phyloP scores from a whole-genome alignment of 2,113 vertebrate genomes.

The Stercorarius parasiticus region DNA sequence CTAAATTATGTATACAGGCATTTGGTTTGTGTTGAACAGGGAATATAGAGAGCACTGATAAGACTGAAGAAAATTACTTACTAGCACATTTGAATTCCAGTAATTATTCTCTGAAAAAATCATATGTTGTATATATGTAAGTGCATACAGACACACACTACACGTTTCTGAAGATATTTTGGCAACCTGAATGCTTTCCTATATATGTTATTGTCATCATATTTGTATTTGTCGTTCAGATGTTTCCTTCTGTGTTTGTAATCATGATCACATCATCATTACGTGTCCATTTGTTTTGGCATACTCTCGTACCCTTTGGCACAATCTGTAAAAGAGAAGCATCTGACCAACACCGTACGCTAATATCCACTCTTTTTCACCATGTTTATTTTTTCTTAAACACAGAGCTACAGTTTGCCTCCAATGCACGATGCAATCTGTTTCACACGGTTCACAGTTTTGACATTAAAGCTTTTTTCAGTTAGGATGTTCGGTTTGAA shows the following conservation, averaged over 20 bases:
- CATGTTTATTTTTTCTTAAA: not conserved
- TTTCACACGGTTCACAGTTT: conserved; percentile 12
- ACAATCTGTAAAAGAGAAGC: not conserved
- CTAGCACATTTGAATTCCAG: not conserved
- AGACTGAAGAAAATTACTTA: not conserved
- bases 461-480: not conserved
- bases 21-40: not conserved
- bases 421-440: not conserved
- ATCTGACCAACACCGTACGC: not conserved
- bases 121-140: accelerated
- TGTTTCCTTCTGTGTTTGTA: not conserved
- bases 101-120: not conserved
- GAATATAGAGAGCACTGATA: not conserved
- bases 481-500: not conserved
- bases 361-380: not conserved
- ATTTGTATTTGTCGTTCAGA: not conserved
- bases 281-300: not conserved
- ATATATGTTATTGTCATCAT: not conserved
- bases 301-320: not conserved
- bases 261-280: not conserved
- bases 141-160: not conserved
- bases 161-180: conserved; percentile 46
- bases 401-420: not conserved
- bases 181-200: conserved; percentile 27
- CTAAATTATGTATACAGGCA: not conserved